phyloP scores from a whole-genome alignment of 2,888 invertebrate species.

The Hirudinaria manillensis region DNA sequence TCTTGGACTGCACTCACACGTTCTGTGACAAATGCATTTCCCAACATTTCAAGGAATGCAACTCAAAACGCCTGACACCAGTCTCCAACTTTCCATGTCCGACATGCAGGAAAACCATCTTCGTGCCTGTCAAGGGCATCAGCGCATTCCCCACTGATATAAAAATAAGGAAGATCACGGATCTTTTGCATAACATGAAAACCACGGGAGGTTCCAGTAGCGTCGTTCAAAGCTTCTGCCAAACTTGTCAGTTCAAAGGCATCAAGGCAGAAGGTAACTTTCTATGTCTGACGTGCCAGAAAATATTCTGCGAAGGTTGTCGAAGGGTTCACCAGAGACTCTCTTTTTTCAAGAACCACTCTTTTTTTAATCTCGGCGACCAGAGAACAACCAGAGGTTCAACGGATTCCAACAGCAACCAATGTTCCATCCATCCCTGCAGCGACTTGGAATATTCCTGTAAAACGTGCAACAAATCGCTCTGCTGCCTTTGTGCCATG shows the following conservation, averaged over 20 bases:
- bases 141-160: slow-evolving; percentile 32
- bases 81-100: slow-evolving; percentile 36
- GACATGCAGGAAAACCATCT: slow-evolving; percentile 33
- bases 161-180: slow-evolving; percentile 33
- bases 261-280: not conserved
- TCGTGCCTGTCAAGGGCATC: slow-evolving; percentile 31
- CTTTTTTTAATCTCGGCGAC: slow-evolving; percentile 1
- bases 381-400: not conserved
- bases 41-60: slow-evolving; percentile 19
- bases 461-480: slow-evolving; percentile 2
- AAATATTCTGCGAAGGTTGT: slow-evolving; percentile 6
- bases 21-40: slow-evolving; percentile 33
- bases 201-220: not conserved
- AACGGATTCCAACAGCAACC: not conserved
- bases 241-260: slow-evolving; percentile 14
- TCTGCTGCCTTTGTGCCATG: slow-evolving; percentile 15
- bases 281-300: slow-evolving; percentile 17
- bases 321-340: not conserved
- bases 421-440: not conserved
- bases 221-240: not conserved
- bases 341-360: not conserved
- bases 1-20: slow-evolving; percentile 37
- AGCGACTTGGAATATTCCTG: slow-evolving; percentile 8
- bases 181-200: slow-evolving; percentile 23
- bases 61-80: slow-evolving; percentile 23